A percentile compares a stretch with the other conserved stretches of the same genome.
Evolutionary conservation across 2,113 vertebrate genomes (phyloP).

Genomic region (Pavo muticus): DNA sequence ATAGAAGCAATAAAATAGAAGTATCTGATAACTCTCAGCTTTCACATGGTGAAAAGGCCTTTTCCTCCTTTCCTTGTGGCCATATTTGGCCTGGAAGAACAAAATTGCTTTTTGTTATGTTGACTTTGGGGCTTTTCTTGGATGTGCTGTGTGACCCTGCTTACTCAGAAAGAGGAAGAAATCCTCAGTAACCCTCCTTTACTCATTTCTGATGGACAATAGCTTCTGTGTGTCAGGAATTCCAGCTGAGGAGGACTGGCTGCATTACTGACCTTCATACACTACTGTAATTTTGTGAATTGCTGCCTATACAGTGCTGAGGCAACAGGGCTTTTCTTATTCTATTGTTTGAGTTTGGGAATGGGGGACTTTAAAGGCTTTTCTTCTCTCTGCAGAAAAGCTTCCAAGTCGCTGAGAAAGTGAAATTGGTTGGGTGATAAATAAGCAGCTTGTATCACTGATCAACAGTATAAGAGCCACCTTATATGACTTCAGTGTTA

Average conservation of each 20-base stretch:
- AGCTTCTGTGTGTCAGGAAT: slow-evolving; percentile 55
- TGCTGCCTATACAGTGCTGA: slow-evolving; percentile 3
- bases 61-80: slow-evolving; percentile 13
- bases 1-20: background rate
- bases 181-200: background rate
- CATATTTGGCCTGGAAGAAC: slow-evolving; percentile 26
- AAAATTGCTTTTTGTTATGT: slow-evolving; percentile 46
- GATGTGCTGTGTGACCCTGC: slow-evolving; percentile 11
- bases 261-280: slow-evolving; percentile 58
- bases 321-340: slow-evolving; percentile 48
- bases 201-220: slow-evolving; percentile 34
- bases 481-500: background rate
- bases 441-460: background rate
- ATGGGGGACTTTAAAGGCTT: slow-evolving; percentile 15
- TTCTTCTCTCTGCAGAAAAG: background rate
- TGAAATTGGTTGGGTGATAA: background rate
- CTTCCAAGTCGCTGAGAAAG: background rate
- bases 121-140: slow-evolving; percentile 22
- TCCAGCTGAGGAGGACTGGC: slow-evolving; percentile 62
- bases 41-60: slow-evolving; percentile 9
- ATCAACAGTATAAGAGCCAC: too few species aligned
- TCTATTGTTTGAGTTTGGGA: slow-evolving; percentile 13
- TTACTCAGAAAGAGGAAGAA: slow-evolving; percentile 57
- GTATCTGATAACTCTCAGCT: background rate
- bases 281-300: slow-evolving; percentile 1